Evolutionary conservation across 1,140 invertebrate genomes (phyloP).

Genomic region (Acromyrmex echinatior): DNA sequence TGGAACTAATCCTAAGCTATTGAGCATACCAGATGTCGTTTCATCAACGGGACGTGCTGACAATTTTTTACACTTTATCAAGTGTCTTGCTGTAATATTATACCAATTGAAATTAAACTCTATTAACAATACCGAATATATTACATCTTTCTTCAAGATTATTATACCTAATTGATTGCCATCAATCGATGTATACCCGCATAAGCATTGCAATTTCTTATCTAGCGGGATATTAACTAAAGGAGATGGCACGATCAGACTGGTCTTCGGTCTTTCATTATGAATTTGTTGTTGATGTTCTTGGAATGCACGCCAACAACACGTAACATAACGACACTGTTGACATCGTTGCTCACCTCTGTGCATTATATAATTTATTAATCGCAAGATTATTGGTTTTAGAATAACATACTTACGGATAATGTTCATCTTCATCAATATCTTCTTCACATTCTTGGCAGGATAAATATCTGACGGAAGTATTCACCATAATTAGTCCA

Average conservation of each 20-base stretch:
- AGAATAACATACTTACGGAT: constrained; percentile 87
- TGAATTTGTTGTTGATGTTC: constrained; percentile 90
- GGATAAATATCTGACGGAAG: constrained; percentile 76
- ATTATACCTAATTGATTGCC: constrained; percentile 87
- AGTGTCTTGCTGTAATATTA: constrained; percentile 81
- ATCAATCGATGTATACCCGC: constrained; percentile 90
- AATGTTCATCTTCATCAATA: constrained; percentile 89
- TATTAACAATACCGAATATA: background rate
- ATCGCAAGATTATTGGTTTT: background rate
- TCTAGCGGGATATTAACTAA: constrained; percentile 86
- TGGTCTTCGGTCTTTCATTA: constrained; percentile 88
- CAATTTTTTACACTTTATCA: constrained; percentile 83
- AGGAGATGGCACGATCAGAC: constrained; percentile 86
- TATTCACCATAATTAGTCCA: constrained; percentile 80
- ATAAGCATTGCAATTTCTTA: constrained; percentile 90
- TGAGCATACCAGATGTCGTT: constrained; percentile 83
- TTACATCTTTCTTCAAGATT: background rate
- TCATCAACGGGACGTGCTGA: constrained; percentile 80
- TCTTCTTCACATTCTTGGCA: constrained; percentile 92
- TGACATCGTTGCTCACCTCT: constrained; percentile 91
- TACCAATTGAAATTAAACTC: constrained; percentile 31
- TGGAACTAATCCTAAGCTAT: constrained; percentile 85
- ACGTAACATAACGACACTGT: constrained; percentile 92
- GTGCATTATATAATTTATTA: constrained; percentile 76
- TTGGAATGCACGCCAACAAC: constrained; percentile 91